Percentiles rank a stretch among this genome's conserved stretches.
phyloP scores from a whole-genome alignment of 2,113 vertebrate genomes.

The Xiphophorus couchianus region DNA sequence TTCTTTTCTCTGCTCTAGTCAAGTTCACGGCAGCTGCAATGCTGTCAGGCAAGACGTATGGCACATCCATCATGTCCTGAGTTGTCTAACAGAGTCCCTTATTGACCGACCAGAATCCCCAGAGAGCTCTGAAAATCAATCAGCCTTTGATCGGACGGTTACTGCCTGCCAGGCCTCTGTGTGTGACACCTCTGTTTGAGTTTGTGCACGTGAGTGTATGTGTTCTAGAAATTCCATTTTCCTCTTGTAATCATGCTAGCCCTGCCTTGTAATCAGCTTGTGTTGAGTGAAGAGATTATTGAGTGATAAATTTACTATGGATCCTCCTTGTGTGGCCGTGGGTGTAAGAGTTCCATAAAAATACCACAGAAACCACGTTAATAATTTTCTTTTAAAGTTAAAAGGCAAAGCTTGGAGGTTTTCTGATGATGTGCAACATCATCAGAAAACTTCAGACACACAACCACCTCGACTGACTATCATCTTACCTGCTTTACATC shows the following conservation, averaged over 20 bases:
- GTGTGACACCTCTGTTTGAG: conserved; percentile 32
- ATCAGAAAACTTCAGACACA: background rate
- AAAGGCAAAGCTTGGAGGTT: background rate
- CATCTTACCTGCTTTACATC: too few relatives aligned
- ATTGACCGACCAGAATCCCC: conserved; percentile 65
- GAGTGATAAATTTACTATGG: conserved; percentile 18
- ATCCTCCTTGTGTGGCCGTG: background rate
- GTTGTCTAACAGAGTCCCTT: conserved; percentile 72
- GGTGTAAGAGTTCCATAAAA: background rate
- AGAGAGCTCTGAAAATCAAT: conserved; percentile 71
- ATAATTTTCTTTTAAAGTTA: background rate
- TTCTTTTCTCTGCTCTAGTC: background rate
- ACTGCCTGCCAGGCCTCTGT: conserved; percentile 50
- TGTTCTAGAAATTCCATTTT: conserved; percentile 20
- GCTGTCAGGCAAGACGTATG: conserved; percentile 39
- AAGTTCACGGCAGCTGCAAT: conserved; percentile 29
- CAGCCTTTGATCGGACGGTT: conserved; percentile 63
- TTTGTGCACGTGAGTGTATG: conserved; percentile 5
- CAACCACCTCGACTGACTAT: background rate
- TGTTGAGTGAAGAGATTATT: conserved; percentile 40
- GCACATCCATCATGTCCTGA: conserved; percentile 69
- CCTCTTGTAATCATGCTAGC: conserved; percentile 13
- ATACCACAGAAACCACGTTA: too few relatives aligned
- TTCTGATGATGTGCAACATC: background rate
- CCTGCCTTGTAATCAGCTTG: conserved; percentile 25